These are phyloP conservation scores for Conomelus anceps DNA, from an alignment of 2,888 invertebrate genomes.

Conservation along the genomic window DNA sequence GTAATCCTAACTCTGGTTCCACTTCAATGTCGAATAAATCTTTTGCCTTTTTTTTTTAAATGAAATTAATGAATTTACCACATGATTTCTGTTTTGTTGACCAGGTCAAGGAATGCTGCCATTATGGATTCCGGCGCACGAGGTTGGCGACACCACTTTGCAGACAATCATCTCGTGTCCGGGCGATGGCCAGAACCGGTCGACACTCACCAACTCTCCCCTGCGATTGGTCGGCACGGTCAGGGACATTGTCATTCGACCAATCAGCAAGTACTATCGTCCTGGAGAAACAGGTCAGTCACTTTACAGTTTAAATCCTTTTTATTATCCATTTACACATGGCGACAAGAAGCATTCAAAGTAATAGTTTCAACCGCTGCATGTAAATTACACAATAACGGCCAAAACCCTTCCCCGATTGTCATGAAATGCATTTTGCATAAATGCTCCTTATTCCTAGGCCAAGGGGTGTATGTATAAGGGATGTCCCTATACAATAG, in stretches of 20 bases:
- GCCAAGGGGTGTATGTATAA: no score
- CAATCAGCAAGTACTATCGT: slow-evolving; percentile 54
- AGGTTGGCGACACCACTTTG: slow-evolving; percentile 53
- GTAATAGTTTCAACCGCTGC: no score
- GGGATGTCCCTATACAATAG: no score
- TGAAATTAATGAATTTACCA: neutral
- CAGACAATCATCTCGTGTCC: slow-evolving; percentile 56
- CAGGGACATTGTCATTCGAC: slow-evolving; percentile 57
- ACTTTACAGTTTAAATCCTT: neutral
- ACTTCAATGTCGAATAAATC: no score
- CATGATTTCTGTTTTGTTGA: neutral
- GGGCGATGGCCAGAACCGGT: slow-evolving; percentile 45
- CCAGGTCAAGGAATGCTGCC: slow-evolving; percentile 58
- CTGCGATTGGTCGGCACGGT: slow-evolving; percentile 57
- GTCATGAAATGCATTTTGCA: no score
- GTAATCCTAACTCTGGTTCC: no score
- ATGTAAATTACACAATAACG: no score
- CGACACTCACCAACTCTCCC: slow-evolving; percentile 53
- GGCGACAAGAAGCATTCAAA: no score
- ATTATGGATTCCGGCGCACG: slow-evolving; percentile 53
- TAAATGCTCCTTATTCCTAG: no score
- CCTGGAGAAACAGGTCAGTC: slow-evolving; percentile 57
- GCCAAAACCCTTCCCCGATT: no score
- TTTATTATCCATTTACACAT: no score
- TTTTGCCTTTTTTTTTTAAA: no score